phyloP scores from a whole-genome alignment of 92 coral and sea anemone species.

The Montipora capitata region DNA sequence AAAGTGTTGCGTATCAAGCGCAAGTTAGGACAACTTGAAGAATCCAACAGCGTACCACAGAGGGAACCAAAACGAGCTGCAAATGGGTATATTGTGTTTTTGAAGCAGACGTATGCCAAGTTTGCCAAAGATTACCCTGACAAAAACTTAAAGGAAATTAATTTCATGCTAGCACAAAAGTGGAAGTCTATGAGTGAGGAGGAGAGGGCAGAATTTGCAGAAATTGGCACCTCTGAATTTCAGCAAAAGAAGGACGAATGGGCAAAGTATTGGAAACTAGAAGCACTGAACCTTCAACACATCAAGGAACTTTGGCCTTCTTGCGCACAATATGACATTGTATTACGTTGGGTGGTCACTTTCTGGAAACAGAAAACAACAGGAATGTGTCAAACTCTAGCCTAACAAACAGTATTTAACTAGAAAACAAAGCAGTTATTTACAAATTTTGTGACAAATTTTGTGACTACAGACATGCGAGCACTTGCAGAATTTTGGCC shows the following conservation, averaged over 20 bases:
- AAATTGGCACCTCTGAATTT: conserved; percentile 31
- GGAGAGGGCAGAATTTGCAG: conserved; percentile 26
- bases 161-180: conserved; percentile 48
- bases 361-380: too few species aligned
- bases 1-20: conserved; percentile 41
- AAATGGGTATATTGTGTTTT: conserved; percentile 39
- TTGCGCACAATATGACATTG: background rate
- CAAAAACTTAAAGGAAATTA: conserved; percentile 42
- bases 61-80: conserved; percentile 49
- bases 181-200: conserved; percentile 40
- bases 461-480: too few species aligned
- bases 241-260: conserved; percentile 6
- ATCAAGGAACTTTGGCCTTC: background rate
- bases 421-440: too few species aligned
- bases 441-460: too few species aligned
- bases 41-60: conserved; percentile 24
- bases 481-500: too few species aligned
- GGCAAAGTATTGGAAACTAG: background rate
- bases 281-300: background rate
- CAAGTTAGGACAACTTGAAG: conserved; percentile 24
- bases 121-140: conserved; percentile 28
- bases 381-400: too few species aligned
- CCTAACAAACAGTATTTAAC: too few species aligned
- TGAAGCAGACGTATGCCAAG: background rate
- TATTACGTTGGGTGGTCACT: background rate